These are phyloP conservation scores for Microplitis deprimator DNA, from an alignment of 2,888 invertebrate genomes.

Conservation along the genomic window DNA sequence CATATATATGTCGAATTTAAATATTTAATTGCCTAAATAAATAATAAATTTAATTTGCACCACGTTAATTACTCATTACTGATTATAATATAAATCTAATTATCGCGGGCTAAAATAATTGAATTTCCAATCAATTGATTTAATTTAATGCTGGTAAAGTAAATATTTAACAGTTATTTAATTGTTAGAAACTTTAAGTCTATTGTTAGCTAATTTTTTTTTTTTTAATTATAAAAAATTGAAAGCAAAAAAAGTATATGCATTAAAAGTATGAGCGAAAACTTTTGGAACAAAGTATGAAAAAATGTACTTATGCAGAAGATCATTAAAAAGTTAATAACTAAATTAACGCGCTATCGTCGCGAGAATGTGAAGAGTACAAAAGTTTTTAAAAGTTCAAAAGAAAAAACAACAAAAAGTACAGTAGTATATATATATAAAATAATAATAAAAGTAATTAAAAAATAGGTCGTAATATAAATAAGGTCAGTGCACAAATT, in stretches of 20 bases:
- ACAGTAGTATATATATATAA: background rate
- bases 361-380: background rate
- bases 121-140: slow-evolving; percentile 5
- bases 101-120: background rate
- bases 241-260: background rate
- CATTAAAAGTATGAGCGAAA: background rate
- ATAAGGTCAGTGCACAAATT: slow-evolving; percentile 54
- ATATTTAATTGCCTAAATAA: slow-evolving; percentile 34
- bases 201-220: background rate
- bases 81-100: slow-evolving; percentile 8
- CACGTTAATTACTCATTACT: slow-evolving; percentile 17
- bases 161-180: background rate
- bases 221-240: background rate
- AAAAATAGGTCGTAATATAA: slow-evolving; percentile 33
- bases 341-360: background rate
- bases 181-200: background rate
- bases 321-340: background rate
- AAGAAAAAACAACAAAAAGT: background rate
- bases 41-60: slow-evolving; percentile 50
- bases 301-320: background rate
- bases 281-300: background rate
- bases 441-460: background rate
- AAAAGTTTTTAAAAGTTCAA: slow-evolving; percentile 5
- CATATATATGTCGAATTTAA: background rate
- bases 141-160: background rate